Evolutionary conservation across 1,140 invertebrate species (phyloP).

Genomic region (Palaemon carinicauda): DNA sequence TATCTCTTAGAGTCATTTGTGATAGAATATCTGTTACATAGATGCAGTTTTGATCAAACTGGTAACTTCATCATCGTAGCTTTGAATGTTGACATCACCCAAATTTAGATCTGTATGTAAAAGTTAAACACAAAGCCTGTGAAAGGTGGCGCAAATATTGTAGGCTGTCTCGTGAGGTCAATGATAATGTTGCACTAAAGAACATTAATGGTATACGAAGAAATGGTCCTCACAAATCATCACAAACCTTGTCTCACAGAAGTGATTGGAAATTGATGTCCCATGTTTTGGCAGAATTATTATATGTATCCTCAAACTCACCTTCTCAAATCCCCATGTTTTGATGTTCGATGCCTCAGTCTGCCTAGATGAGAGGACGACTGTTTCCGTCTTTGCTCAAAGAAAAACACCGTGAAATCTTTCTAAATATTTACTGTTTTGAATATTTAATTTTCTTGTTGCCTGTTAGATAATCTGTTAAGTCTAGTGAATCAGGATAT

Average conservation of each 20-base stretch:
- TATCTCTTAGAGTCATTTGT: no score
- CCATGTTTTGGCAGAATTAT: slow-evolving; percentile 37
- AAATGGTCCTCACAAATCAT: slow-evolving; percentile 27
- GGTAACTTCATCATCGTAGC: no score
- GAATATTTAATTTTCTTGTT: slow-evolving; percentile 15
- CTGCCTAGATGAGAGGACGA: slow-evolving; percentile 52
- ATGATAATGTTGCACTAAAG: background rate
- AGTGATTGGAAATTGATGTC: slow-evolving; percentile 17
- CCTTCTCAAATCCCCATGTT: slow-evolving; percentile 2
- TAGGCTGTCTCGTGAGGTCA: background rate
- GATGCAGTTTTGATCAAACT: no score
- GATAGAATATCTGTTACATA: no score
- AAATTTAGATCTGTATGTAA: no score
- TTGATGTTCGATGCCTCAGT: slow-evolving; percentile 52
- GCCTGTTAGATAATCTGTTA: slow-evolving; percentile 42
- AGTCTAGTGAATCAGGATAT: background rate
- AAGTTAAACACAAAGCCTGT: no score
- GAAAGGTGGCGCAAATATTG: no score
- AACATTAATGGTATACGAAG: background rate
- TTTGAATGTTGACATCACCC: no score
- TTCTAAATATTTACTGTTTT: slow-evolving; percentile 29
- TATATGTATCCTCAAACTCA: slow-evolving; percentile 7
- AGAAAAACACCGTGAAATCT: slow-evolving; percentile 48
- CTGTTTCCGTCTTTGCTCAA: slow-evolving; percentile 54
- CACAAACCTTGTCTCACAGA: slow-evolving; percentile 25